Evolutionary conservation across 2,797 vertebrate species (phyloP), one percentile per base, ranked within the genome.

Genomic region (Eupleurogrammus muticus): DNA sequence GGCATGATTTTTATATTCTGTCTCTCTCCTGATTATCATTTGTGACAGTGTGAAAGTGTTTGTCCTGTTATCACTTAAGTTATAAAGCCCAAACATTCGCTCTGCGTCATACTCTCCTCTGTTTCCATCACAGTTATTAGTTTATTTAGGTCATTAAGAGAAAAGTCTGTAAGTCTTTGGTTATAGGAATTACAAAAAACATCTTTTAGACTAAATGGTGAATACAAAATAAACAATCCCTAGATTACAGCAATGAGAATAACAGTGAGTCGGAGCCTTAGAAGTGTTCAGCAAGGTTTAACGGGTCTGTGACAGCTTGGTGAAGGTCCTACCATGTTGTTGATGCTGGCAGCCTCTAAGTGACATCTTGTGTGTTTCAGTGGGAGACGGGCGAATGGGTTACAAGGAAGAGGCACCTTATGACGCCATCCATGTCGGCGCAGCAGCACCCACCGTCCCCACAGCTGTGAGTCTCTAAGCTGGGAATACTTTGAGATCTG

Each of bases 361-460:
- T 48, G 49, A 70, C 19, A 11, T 16, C 35, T n/a, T 57, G 53
- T 79, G 28, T 91, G 61, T 90, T 95, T 65, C 92, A 99, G 98
- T 99, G 92, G 98, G 98, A 65, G 98, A 99, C 52, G 98, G 98
- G 82, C 93, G 98, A 73, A 75, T 97, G 95, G 98, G 98, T 42
- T 82, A 92, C 69, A 56, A 85, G 9, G 95, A 96, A 75, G 97
- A 98, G 93, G 97, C 97, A 14, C 98, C 97, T 19, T 99, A 97
- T 47, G 98, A 99, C 78, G 98, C 98, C 5, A 99, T 99, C 79
- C 98, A 99, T 14, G 98, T 99, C 11, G 98, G 98, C 67, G 98
- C 98, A 44, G 98, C 98, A 67, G 98, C 98, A 70, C 96, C 97
- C 0, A 95, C 89, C 51, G 97, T 99, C 70, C 98, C 98, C 47